Base-by-base conservation (phyloP, 2,888 invertebrate genomes). In the Celastrina argiolus region DNA sequence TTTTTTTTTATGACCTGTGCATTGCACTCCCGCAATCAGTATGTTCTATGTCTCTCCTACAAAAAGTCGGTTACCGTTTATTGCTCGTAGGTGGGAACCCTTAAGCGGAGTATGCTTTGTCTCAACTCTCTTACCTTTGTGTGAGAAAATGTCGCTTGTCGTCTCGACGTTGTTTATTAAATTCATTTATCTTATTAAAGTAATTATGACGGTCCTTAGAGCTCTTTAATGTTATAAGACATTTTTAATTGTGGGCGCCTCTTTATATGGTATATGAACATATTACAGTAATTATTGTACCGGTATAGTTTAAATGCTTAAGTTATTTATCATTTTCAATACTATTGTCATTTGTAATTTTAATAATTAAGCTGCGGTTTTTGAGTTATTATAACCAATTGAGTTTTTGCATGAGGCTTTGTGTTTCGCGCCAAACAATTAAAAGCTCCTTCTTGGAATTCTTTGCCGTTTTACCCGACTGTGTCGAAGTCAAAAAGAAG, bases 121-220 rank as follows among this genome's bases (percentile, higher is more conserved):
- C 58, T 51, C 12, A 22, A 12, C 51, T 31, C 22, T 61, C 61
- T 22, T 61, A 61, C 18, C 36, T 14, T 14, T 61, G 18, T 61
- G 61, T 61, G 61, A 61, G 61, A 61, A 61, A 61, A 61, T 61
- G 61, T 39, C 39, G 22, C 39, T 61, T 39, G 61, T 22, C 59
- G 59, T 61, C 36, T 39, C 14, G 36, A 6, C 61, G 39, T 61
- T 61, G 22, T 39, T 61, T 39, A 61, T 61, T 39, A 61, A 61
- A 61, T 61, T 34, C 61, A 61, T 61, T 61, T 61, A 22, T 61
- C 61, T 61, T 22, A 61, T 61, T 61, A 39, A 61, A 61, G 61
- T 61, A 61, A 61, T 61, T 61, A 61, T 61, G 36, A 61, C 16
- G 18, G 39, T 61, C 36, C 22, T 61, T 61, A 61, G 61, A 2